Conservation (phyloP, 2,888 invertebrate species). For the Megastigmus dorsalis region DNA sequence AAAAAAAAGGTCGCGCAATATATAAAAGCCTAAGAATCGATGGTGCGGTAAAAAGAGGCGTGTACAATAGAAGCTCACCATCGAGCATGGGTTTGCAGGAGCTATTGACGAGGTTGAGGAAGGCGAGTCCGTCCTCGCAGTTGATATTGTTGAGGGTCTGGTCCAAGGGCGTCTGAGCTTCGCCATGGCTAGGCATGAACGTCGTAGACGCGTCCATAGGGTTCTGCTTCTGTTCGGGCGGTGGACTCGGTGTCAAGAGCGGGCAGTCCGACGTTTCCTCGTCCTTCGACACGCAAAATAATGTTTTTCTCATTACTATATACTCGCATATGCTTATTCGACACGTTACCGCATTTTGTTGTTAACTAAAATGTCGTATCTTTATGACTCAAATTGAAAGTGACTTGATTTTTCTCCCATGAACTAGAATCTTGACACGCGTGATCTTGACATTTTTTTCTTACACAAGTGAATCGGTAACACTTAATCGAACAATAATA, state of each 20-base stretch:
- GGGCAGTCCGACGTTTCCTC: slow-evolving; percentile 83
- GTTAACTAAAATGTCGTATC: no score
- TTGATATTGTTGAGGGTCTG: slow-evolving; percentile 67
- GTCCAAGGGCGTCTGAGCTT: slow-evolving; percentile 56
- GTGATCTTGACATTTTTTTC: no score
- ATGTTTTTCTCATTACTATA: not conserved
- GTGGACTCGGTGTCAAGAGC: slow-evolving; percentile 79
- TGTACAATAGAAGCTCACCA: slow-evolving; percentile 67
- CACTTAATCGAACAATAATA: no score
- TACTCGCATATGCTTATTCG: no score
- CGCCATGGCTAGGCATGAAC: slow-evolving; percentile 65
- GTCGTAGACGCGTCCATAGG: slow-evolving; percentile 60
- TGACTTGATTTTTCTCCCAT: no score
- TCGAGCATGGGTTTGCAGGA: slow-evolving; percentile 68
- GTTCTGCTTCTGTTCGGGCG: slow-evolving; percentile 74
- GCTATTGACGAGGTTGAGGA: slow-evolving; percentile 70
- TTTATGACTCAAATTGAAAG: not conserved
- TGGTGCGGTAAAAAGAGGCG: no score
- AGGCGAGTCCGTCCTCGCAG: slow-evolving; percentile 69
- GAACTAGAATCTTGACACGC: no score
- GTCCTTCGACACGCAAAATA: slow-evolving; percentile 62
- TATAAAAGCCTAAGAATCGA: no score
- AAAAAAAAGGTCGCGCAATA: no score
- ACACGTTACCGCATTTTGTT: not conserved
- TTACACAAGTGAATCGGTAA: no score